Evolutionary conservation across 1,140 invertebrate species (phyloP).

Genomic region (Gonioctena quinquepunctata): DNA sequence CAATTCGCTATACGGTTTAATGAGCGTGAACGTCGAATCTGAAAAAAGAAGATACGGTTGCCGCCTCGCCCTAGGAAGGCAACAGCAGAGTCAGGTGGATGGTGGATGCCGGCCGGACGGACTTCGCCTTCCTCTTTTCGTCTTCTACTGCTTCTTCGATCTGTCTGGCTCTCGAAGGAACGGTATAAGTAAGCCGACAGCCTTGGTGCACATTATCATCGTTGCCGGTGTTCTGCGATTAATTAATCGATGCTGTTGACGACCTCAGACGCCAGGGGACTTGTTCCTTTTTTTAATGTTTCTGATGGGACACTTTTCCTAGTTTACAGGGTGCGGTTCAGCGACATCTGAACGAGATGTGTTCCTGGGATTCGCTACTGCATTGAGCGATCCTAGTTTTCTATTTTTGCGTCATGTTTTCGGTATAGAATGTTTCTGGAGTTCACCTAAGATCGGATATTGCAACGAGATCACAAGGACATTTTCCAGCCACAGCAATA

Average conservation of each 20-base stretch:
- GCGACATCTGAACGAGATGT: no score
- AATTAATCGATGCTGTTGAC: not conserved
- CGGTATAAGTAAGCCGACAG: not conserved
- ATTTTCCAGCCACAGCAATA: no score
- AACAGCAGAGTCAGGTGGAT: not conserved
- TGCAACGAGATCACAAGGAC: no score
- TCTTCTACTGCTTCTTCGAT: not conserved
- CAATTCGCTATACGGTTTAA: not conserved
- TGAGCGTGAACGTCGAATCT: not conserved
- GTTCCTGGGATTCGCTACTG: no score
- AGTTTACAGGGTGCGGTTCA: not conserved
- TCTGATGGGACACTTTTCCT: not conserved
- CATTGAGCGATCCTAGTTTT: no score
- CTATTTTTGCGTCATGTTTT: no score
- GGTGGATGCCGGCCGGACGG: no score
- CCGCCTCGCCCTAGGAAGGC: not conserved
- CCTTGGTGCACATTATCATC: not conserved
- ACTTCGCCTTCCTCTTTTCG: no score
- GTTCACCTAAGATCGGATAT: no score
- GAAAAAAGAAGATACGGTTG: not conserved
- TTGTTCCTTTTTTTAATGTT: not conserved
- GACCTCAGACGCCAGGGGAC: not conserved
- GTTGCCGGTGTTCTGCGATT: not conserved
- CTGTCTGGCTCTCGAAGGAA: not conserved
- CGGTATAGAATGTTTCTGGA: no score